Conservation (phyloP, 2,113 vertebrate species). For the Anseranas semipalmata region DNA sequence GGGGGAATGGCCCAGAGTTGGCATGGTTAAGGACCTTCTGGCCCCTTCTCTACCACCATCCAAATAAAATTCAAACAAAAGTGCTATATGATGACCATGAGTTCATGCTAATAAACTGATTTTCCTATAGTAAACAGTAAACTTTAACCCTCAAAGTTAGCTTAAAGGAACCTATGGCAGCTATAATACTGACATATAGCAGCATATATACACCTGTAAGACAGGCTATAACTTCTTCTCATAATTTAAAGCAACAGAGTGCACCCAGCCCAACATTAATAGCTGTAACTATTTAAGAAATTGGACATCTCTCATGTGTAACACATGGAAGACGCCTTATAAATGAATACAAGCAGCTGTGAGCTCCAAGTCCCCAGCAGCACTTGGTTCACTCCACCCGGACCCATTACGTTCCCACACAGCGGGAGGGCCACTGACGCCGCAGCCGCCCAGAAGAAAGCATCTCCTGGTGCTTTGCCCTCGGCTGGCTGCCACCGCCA, state of each 20-base stretch:
- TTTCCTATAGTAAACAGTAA: background rate
- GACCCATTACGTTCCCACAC: background rate
- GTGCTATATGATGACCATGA: background rate
- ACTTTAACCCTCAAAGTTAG: background rate
- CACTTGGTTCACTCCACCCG: background rate
- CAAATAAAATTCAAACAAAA: background rate
- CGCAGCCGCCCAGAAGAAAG: background rate
- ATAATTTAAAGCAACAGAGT: background rate
- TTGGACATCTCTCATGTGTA: background rate
- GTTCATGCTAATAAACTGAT: background rate
- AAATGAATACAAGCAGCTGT: background rate
- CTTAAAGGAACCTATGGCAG: background rate
- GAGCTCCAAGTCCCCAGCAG: background rate
- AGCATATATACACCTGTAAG: background rate
- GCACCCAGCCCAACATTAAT: background rate
- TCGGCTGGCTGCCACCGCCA: background rate
- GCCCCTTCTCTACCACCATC: background rate
- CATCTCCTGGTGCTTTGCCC: background rate
- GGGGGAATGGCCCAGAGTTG: background rate
- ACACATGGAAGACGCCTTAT: background rate
- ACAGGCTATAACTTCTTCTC: background rate
- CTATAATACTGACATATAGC: background rate
- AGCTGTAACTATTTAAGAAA: background rate
- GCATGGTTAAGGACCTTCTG: background rate
- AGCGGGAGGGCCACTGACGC: background rate